Evolutionary conservation across 2,113 vertebrate genomes (phyloP).

Genomic region (Casuarius casuarius): DNA sequence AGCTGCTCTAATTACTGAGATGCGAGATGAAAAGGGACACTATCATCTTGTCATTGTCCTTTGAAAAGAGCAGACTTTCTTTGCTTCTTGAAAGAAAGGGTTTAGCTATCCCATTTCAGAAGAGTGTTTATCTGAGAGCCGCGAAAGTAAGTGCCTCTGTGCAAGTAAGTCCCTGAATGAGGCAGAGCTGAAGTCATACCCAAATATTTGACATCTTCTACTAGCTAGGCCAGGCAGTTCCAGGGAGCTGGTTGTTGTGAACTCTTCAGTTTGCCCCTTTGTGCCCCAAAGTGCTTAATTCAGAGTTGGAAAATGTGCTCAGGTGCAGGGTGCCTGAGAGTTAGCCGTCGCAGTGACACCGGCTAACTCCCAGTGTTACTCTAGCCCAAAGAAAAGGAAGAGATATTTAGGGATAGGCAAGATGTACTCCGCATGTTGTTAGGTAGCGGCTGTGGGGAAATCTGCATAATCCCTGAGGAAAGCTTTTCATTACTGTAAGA

Average conservation of each 20-base stretch:
- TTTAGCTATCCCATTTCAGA: not conserved
- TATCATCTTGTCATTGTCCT: not conserved
- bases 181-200: not conserved
- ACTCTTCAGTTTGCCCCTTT: not conserved
- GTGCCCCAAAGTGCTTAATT: not conserved
- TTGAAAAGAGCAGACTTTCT: not conserved
- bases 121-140: not conserved
- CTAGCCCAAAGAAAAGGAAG: not conserved
- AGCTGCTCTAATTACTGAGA: not conserved
- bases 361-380: not conserved
- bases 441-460: not conserved
- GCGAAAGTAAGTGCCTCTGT: not conserved
- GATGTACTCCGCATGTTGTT: not conserved
- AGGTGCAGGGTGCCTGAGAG: not conserved
- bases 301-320: not conserved
- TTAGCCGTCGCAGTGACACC: not conserved
- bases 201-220: not conserved
- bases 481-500: constrained; percentile 42
- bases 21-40: not conserved
- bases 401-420: not conserved
- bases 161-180: not conserved
- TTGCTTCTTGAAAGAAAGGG: not conserved
- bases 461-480: constrained; percentile 28
- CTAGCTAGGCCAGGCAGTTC: not conserved
- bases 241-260: not conserved